Evolutionary conservation across 2,113 vertebrate species (phyloP), one percentile per base, ranked within the genome.

Genomic region (Stegostoma tigrinum): DNA sequence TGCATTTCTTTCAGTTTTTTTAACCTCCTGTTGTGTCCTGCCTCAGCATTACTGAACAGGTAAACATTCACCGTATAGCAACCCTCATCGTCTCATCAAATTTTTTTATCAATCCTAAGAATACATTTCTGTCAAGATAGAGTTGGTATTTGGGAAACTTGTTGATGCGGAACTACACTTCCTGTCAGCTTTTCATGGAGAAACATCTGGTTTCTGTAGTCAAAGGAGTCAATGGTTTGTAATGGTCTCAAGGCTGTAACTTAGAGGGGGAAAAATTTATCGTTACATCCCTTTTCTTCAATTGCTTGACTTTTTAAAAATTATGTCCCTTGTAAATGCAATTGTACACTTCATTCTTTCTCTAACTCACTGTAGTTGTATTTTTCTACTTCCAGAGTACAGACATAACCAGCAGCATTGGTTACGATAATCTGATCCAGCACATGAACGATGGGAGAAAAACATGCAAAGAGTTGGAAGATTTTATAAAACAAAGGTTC

Each of bases 381-480:
- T 95, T 70, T 72, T 75, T 34, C 24, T 42, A 7, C 21, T 97
- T 95, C 85, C 97, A 99, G 99, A 98, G 97, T 95, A 67, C 97
- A 0, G 99, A 99, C 75, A 97, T 99, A 96, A 98, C 97, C 1
- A 98, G 97, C 97, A 99, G 98, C 0, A 89, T 87, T 0, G 99
- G 99, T 75, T 99, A 99, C 0, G 99, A 99, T 95, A 97, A 86
- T 96, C 98, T 99, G 96, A 97, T 99, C 96, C 99, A 98, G 24
- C 98, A 99, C 80, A 97, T 99, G 95, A 99, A 98, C 27, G 98
- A 99, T 0, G 98, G 99, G 34, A 98, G 97, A 96, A 99, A 98
- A 97, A 99, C 98, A 70, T 99, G 99, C 97, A 99, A 99, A 45
- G 99, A 99, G 96, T 98, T 99, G 94, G 99, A 99, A 96, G 99